A percentile compares a stretch with the other conserved stretches of the same genome.
phyloP scores from a whole-genome alignment of 2,888 invertebrate species.

The Silvanus unidentatus region DNA sequence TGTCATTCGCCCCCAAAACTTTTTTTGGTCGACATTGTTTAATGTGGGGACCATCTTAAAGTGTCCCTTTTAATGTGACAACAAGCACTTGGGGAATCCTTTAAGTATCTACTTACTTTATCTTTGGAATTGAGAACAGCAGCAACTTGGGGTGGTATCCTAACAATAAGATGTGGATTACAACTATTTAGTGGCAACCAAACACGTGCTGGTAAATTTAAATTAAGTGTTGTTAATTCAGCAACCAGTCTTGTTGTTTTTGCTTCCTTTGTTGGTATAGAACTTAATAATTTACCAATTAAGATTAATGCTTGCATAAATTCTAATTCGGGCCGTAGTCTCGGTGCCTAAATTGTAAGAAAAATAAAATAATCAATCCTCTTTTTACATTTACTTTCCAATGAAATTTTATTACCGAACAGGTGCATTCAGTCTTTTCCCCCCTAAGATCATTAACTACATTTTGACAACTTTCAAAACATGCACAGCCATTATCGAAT shows the following conservation, averaged over 20 bases:
- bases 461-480: conserved; percentile 79
- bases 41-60: too few relatives aligned
- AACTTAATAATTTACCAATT: conserved; percentile 77
- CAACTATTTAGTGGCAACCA: conserved; percentile 91
- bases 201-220: conserved; percentile 95
- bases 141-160: conserved; percentile 95
- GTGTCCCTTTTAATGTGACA: too few relatives aligned
- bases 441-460: conserved; percentile 73
- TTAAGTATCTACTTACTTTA: conserved; percentile 54
- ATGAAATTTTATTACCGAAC: conserved; percentile 53
- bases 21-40: too few relatives aligned
- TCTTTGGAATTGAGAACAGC: conserved; percentile 99
- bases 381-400: too few relatives aligned
- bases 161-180: conserved; percentile 84
- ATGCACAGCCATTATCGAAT: conserved; percentile 93
- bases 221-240: conserved; percentile 87
- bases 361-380: conserved; percentile 5
- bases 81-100: too few relatives aligned
- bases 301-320: conserved; percentile 82
- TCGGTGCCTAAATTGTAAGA: conserved; percentile 58
- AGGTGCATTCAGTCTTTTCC: conserved; percentile 69
- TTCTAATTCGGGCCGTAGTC: conserved; percentile 76
- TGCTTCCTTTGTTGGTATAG: conserved; percentile 80
- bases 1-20: too few relatives aligned
- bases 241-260: conserved; percentile 89